These are phyloP conservation scores for Mimas tiliae DNA, from an alignment of 2,888 invertebrate species.

Conservation along the genomic window DNA sequence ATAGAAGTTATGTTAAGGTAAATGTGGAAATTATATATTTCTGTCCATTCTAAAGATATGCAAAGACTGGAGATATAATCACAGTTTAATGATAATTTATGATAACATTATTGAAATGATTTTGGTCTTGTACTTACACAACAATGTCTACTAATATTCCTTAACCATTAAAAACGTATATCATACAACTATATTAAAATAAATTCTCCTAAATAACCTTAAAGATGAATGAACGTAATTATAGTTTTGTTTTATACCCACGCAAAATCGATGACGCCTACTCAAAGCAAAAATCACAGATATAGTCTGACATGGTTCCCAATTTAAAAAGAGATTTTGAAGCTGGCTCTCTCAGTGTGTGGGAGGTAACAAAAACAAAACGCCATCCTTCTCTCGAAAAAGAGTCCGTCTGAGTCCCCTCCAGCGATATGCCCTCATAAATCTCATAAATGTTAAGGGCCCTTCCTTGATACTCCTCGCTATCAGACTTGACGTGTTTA, in stretches of 20 bases:
- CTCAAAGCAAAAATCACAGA: neutral
- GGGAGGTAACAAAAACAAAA: neutral
- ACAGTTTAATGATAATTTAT: no score
- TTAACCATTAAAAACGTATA: no score
- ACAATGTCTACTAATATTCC: no score
- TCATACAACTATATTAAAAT: no score
- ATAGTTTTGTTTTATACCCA: conserved; percentile 3
- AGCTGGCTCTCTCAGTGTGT: conserved; percentile 2
- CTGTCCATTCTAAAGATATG: no score
- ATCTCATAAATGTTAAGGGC: conserved; percentile 15
- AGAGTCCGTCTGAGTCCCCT: neutral
- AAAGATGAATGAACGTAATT: no score
- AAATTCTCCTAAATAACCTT: no score
- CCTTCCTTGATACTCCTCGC: neutral
- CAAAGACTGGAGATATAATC: no score
- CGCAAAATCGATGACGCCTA: neutral
- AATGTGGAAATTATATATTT: no score
- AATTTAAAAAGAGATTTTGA: neutral
- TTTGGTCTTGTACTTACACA: no score
- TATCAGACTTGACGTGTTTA: neutral
- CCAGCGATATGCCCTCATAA: neutral
- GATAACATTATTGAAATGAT: no score
- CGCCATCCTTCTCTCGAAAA: neutral
- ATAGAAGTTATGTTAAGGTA: no score
- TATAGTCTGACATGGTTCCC: neutral